phyloP scores from a whole-genome alignment of 1,140 invertebrate species.

The Apis dorsata region DNA sequence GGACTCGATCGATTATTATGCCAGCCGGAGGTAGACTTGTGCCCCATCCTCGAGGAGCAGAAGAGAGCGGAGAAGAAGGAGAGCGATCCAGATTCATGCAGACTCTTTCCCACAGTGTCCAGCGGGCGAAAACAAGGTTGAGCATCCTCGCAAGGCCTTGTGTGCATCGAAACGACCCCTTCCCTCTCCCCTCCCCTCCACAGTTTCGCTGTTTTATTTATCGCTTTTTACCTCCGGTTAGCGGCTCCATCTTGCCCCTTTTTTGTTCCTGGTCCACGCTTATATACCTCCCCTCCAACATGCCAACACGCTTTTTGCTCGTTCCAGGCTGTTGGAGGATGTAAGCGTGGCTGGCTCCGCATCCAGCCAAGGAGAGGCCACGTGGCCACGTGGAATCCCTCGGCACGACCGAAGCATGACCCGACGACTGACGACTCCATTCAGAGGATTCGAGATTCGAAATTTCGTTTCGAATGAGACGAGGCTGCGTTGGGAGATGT shows the following conservation, averaged over 20 bases:
- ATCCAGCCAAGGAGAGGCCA: background rate
- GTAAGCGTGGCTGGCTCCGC: constrained; percentile 43
- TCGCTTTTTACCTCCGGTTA: constrained; percentile 45
- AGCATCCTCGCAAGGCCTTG: constrained; percentile 20
- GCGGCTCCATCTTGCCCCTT: background rate
- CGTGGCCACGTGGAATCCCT: constrained; percentile 27
- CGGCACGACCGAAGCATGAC: too few species aligned
- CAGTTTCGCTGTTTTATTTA: constrained; percentile 1
- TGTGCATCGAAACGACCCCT: too few species aligned
- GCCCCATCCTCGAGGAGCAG: background rate
- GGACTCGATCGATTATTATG: constrained; percentile 59
- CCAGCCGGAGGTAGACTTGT: constrained; percentile 34
- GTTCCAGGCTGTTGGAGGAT: too few species aligned
- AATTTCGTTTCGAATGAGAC: too few species aligned
- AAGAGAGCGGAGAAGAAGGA: background rate
- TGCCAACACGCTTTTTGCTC: constrained; percentile 29
- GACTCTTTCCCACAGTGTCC: constrained; percentile 77
- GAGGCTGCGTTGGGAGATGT: too few species aligned
- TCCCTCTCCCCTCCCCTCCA: constrained; percentile 12
- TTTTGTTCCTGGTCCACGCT: constrained; percentile 22
- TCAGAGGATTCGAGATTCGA: too few species aligned
- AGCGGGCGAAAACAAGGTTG: constrained; percentile 66
- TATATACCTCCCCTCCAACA: background rate
- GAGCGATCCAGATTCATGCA: constrained; percentile 61
- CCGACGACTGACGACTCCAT: too few species aligned